Percentiles rank a stretch among this genome's conserved stretches.
phyloP scores from a whole-genome alignment of 1,140 invertebrate species.

The Drosophila albomicans region DNA sequence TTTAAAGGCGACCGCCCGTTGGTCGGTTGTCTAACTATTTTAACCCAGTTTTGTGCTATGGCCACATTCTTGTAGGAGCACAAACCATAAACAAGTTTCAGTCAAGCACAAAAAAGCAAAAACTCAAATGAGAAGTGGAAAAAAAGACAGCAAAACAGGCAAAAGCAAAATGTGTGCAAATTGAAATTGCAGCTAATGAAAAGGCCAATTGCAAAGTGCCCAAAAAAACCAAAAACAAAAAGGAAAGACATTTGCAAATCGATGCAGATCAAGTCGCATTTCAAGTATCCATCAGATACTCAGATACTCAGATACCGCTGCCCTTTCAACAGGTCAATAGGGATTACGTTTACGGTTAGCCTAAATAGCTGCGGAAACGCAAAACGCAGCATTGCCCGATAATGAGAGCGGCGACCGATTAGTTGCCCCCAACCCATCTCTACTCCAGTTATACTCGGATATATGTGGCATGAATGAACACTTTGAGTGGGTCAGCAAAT shows the following conservation, averaged over 20 bases:
- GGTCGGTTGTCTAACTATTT: conserved; percentile 59
- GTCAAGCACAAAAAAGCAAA: conserved; percentile 41
- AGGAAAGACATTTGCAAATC: conserved; percentile 10
- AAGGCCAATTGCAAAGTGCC: conserved; percentile 57
- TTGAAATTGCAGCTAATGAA: conserved; percentile 59
- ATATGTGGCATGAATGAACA: conserved; percentile 48
- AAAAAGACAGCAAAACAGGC: conserved; percentile 26
- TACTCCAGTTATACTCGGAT: background rate
- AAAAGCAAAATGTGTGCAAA: conserved; percentile 45
- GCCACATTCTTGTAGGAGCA: conserved; percentile 62
- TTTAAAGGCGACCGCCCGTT: conserved; percentile 37
- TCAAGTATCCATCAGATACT: background rate
- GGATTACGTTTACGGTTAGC: conserved; percentile 49
- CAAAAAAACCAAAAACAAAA: conserved; percentile 18
- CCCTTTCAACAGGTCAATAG: conserved; percentile 48
- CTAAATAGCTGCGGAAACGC: conserved; percentile 57
- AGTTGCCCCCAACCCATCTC: background rate
- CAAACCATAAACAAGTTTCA: conserved; percentile 63
- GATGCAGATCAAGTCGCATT: background rate
- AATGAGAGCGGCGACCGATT: conserved; percentile 57
- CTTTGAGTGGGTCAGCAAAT: conserved; percentile 54
- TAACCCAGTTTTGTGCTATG: conserved; percentile 62
- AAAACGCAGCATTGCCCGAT: conserved; percentile 11
- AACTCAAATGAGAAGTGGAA: conserved; percentile 25
- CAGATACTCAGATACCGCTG: background rate